These are phyloP conservation scores for Contarinia nasturtii DNA, from an alignment of 1,140 invertebrate species.

Conservation along the genomic window DNA sequence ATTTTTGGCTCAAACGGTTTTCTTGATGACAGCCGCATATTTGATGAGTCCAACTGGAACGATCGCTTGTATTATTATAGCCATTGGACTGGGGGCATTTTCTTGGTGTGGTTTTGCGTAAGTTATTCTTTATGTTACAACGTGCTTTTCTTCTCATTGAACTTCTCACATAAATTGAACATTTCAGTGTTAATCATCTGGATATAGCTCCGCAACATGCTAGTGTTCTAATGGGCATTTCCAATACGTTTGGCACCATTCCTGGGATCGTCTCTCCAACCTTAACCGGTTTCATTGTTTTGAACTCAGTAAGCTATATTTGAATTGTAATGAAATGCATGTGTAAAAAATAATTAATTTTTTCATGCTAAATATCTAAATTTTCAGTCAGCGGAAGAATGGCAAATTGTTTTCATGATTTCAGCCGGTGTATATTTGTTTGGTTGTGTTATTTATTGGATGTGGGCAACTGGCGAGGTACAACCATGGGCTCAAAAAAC, in stretches of 20 bases:
- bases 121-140: conserved; percentile 9
- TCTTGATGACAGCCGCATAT: conserved; percentile 63
- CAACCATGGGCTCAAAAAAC: conserved; percentile 47
- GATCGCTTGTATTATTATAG: conserved; percentile 58
- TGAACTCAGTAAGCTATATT: conserved; percentile 41
- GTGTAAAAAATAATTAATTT: too few species aligned
- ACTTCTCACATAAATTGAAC: too few species aligned
- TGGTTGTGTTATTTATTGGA: conserved; percentile 57
- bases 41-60: conserved; percentile 39
- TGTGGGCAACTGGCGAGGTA: conserved; percentile 59
- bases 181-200: conserved; percentile 61
- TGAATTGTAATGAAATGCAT: too few species aligned
- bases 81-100: conserved; percentile 73
- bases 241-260: conserved; percentile 72
- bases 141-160: background rate
- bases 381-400: conserved; percentile 51
- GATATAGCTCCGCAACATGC: conserved; percentile 72
- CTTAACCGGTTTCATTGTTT: conserved; percentile 57
- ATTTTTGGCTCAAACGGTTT: conserved; percentile 60
- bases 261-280: conserved; percentile 72
- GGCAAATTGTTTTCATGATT: conserved; percentile 71
- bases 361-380: too few species aligned
- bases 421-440: conserved; percentile 54
- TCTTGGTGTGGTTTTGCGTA: conserved; percentile 78
- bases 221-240: conserved; percentile 68